Percentiles rank a stretch among this genome's conserved stretches.
These are phyloP conservation scores for Epinephelus fuscoguttatus DNA, from an alignment of 2,113 vertebrate genomes.

Conservation along the genomic window DNA sequence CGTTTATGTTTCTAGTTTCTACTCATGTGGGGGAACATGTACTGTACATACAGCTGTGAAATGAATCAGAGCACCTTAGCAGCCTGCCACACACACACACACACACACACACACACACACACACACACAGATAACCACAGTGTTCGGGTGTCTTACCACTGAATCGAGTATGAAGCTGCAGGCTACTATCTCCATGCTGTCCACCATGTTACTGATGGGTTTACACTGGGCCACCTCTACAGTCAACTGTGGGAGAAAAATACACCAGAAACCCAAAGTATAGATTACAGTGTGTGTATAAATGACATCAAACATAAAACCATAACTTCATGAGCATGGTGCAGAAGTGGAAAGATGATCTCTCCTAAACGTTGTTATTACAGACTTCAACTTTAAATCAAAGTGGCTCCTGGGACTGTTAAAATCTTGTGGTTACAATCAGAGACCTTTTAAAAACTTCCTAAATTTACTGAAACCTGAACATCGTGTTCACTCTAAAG, in stretches of 20 bases:
- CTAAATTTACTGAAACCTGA: constrained; percentile 7
- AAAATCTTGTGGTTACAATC: neutral
- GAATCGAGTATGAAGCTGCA: constrained; percentile 92
- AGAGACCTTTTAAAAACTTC: neutral
- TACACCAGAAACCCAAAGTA: neutral
- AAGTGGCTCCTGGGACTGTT: neutral
- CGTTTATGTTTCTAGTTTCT: constrained; percentile 38
- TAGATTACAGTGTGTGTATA: neutral
- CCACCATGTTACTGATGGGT: constrained; percentile 92
- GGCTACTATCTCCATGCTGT: constrained; percentile 89
- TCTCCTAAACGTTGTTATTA: constrained; percentile 7
- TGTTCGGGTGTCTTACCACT: constrained; percentile 86
- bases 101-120: neutral
- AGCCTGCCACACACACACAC: neutral
- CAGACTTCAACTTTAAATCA: constrained; percentile 15
- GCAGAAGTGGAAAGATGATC: constrained; percentile 1
- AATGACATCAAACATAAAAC: constrained; percentile 1
- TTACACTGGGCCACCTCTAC: constrained; percentile 92
- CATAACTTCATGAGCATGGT: neutral
- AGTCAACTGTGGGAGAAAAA: constrained; percentile 82
- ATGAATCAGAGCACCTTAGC: constrained; percentile 13
- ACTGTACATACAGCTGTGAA: constrained; percentile 43
- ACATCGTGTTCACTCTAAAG: neutral
- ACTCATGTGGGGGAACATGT: constrained; percentile 19
- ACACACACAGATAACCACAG: constrained; percentile 3